Evolutionary conservation across 2,888 invertebrate species (phyloP), one percentile per base, ranked within the genome.

Genomic region (Andricus curvator): DNA sequence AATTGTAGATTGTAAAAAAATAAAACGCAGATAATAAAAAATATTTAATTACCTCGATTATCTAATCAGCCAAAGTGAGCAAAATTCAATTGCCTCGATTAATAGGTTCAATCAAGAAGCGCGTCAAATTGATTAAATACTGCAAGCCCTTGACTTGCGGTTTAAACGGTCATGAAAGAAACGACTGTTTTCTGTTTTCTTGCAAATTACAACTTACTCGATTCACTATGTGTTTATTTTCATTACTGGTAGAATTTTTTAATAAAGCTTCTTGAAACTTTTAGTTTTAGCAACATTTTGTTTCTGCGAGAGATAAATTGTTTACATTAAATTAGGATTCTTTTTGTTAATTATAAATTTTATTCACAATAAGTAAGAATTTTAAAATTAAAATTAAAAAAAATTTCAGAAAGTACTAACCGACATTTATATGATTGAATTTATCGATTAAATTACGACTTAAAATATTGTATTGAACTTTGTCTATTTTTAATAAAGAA

Each of bases 71-170:
- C n/a, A 56, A 9, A n/a, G 56, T 56, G 56, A 56, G 56, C n/a
- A n/a, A 56, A 9, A 56, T 56, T 56, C 56, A 56, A 56, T 56
- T 56, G 56, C 56, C 51, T 56, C n/a, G 56, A n/a, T 56, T n/a
- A n/a, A n/a, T 56, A 56, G 56, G 56, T n/a, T 56, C 56, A 56
- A 56, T n/a, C 56, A 56, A 56, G 56, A n/a, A n/a, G 56, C 56
- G 56, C 56, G 56, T 56, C 2, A 56, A 56, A 56, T 56, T 56
- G 56, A 56, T 56, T 56, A n/a, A 56, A 56, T 56, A 56, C 56
- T 56, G 9, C n/a, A 56, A 56, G 56, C n/a, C n/a, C 56, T 56
- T 56, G 56, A 56, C 56, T 56, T 9, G 56, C 8, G 9, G 56
- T 56, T 56, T 56, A 56, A 56, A 56, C 56, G 8, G n/a, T 1